Evolutionary conservation across 2,888 invertebrate species (phyloP), one percentile per base, ranked within the genome.

Genomic region (Ethmia dodecea): DNA sequence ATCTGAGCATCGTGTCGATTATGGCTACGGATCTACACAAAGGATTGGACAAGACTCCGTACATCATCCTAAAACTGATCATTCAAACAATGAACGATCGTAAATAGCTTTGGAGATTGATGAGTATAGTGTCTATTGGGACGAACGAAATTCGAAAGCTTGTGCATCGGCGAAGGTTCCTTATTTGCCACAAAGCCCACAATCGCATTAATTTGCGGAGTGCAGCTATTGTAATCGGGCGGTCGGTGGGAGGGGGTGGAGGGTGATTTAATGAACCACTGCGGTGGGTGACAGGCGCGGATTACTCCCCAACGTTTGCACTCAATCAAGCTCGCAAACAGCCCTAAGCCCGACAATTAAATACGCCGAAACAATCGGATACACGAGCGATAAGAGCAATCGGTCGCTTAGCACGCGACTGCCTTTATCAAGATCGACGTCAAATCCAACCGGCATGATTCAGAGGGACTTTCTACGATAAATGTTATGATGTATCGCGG

Each of bases 271-370:
- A 84, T 81, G 81, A 81, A 77, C 76, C 77, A 69, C 71, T 71
- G 80, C 72, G 79, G 79, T 64, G 73, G 73, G 68, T 71, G 80
- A 79, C 80, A 71, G 70, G 66, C 75, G 71, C 66, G 83, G 83
- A 80, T 80, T 81, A 80, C 83, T 73, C 81, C 77, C 79, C 74
- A 70, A 60, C 76, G 76, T 78, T 81, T 76, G 80, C 81, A 81
- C 83, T 83, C 81, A 83, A 84, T 84, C 83, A 83, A 72, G 70
- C 80, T 72, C 72, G 78, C 84, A 79, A 84, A 81, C 83, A 84
- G 69, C 75, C 75, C 76, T 76, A 74, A 80, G 72, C 78, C 68
- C 60, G 63, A 75, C 80, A 80, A 84, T 84, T 84, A 84, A 80
- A 81, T 79, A 80, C 73, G 74, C 61, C 63, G 71, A 79, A 80